phyloP scores from a whole-genome alignment of 1,140 invertebrate species.

The Brachionus plicatilis region DNA sequence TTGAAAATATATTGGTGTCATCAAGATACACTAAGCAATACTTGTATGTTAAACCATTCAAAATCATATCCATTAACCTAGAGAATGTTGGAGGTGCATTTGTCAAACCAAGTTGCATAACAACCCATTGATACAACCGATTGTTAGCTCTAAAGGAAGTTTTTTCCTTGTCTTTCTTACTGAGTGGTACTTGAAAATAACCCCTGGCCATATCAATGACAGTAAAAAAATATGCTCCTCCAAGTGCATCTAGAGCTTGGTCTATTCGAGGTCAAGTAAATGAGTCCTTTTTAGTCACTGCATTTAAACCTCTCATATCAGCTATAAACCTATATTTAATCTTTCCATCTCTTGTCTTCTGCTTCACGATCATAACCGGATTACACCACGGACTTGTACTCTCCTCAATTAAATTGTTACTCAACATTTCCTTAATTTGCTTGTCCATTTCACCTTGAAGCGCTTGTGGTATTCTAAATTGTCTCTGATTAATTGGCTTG shows the following conservation, averaged over 20 bases:
- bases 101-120: constrained; percentile 54
- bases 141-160: background rate
- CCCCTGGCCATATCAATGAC: background rate
- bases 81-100: constrained; percentile 52
- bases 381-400: background rate
- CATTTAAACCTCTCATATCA: background rate
- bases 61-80: constrained; percentile 46
- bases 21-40: constrained; percentile 19
- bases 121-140: constrained; percentile 43
- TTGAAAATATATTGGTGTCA: background rate
- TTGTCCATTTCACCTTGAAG: background rate
- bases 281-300: background rate
- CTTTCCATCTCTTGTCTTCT: no score
- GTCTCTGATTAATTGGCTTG: background rate
- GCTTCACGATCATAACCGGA: background rate
- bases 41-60: background rate
- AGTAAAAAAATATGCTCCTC: background rate
- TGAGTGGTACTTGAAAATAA: background rate
- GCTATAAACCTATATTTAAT: background rate
- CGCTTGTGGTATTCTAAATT: background rate
- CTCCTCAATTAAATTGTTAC: background rate
- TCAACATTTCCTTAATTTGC: background rate
- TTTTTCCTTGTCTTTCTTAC: background rate
- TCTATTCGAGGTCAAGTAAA: background rate
- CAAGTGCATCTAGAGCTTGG: background rate